Evolutionary conservation across 1,140 invertebrate species (phyloP), one percentile per base, ranked within the genome.

Genomic region (Aphelenchoides fujianensis): DNA sequence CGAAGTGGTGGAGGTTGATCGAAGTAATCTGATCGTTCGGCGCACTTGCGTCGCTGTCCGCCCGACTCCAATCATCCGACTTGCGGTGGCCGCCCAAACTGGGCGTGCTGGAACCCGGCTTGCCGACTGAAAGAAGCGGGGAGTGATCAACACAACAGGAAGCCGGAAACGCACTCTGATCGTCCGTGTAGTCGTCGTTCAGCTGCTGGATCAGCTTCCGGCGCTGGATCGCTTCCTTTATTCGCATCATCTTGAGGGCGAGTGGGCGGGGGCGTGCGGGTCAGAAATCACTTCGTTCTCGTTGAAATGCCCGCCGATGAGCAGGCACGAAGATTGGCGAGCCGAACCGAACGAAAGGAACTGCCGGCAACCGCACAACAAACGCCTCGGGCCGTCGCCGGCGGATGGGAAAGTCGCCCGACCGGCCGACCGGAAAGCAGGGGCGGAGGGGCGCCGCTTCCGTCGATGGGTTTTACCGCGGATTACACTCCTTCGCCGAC

Each of bases 191-290:
- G 28, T 82, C 82, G 31, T 81, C 80, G 48, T 82, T 82, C 23
- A 82, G 66, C 68, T 83, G 70, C 34, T 82, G 80, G 69, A 82
- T 82, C 52, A 82, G 74, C 55, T 78, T 81, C 34, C 77, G 66
- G 23, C 80, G 57, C 57, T 80, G 73, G 48, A 82, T 82, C 55
- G 82, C 81, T 69, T 82, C 82, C 64, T 84, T 83, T 64, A 82
- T 82, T 69, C 80, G 80, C 80, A 82, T 84, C 80, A 82, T 82
- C 77, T 81, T 81, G 82, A 36, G 35, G 23, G 31, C 5, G 55
- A 19, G 23, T 23, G 55, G 5, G 5, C 5, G 12, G 41, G 23
- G 23, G 41, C 12, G 23, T 16, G 23, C 23, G 41, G 41, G 12
- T 48, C 41, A 48, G 23, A 48, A 48, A 48, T 48, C 41, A 48